A percentile compares a stretch with the other conserved stretches of the same genome.
phyloP scores from a whole-genome alignment of 2,797 vertebrate genomes.

The Ciconia nigra region DNA sequence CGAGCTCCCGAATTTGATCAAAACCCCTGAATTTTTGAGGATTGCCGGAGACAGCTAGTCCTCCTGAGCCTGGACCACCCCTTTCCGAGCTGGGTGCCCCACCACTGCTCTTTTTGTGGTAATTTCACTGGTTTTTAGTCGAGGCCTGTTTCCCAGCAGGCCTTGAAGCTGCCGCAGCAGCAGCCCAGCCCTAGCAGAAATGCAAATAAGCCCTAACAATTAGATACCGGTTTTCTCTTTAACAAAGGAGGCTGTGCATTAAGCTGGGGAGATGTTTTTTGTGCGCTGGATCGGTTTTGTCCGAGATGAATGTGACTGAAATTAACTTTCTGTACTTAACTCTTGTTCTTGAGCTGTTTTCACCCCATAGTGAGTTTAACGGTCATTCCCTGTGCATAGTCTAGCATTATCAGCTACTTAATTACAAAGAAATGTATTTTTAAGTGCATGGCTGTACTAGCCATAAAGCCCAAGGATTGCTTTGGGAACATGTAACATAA shows the following conservation, averaged over 20 bases:
- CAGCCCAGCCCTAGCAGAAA: not conserved
- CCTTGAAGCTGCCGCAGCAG: not conserved
- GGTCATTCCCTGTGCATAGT: not conserved
- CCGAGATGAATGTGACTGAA: not conserved
- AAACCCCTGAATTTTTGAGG: not conserved
- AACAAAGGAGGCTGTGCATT: accelerated
- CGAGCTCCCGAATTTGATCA: not conserved
- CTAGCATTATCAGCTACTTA: not conserved
- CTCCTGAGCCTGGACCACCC: not conserved
- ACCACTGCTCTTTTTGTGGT: not conserved
- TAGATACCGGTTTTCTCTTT: not conserved
- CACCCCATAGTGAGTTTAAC: not conserved
- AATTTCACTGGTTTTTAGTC: accelerated
- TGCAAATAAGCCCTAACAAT: no score
- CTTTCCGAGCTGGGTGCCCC: not conserved
- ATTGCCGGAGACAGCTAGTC: not conserved
- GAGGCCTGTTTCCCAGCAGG: not conserved
- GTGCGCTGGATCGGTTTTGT: not conserved
- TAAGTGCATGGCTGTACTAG: not conserved
- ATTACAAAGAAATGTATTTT: not conserved
- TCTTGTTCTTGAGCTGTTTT: not conserved
- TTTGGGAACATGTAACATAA: not conserved
- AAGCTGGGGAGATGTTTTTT: not conserved
- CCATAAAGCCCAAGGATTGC: not conserved
- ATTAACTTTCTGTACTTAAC: not conserved